Percentiles rank a stretch among this genome's conserved stretches.
phyloP scores from a whole-genome alignment of 2,113 vertebrate species.

The Anoplopoma fimbria region DNA sequence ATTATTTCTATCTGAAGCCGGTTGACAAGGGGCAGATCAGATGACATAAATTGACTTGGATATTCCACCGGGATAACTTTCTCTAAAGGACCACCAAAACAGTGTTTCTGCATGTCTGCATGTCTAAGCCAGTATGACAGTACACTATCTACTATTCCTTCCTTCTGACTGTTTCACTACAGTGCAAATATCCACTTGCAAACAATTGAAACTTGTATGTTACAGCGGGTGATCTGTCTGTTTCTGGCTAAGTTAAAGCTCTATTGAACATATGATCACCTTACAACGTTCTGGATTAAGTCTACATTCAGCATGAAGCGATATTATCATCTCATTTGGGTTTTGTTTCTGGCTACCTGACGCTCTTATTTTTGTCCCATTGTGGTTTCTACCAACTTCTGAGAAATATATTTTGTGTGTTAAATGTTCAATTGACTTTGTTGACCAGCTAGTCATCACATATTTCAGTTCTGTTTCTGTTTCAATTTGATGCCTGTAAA shows the following conservation, averaged over 20 bases:
- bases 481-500: not conserved
- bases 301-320: not conserved
- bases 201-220: not conserved
- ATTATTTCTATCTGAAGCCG: constrained; percentile 3
- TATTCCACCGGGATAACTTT: not conserved
- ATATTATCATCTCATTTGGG: not conserved
- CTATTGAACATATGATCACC: no score
- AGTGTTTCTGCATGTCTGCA: not conserved
- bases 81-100: not conserved
- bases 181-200: not conserved
- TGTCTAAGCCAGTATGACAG: not conserved
- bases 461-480: not conserved
- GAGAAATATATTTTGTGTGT: not conserved
- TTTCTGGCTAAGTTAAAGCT: no score
- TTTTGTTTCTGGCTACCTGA: not conserved
- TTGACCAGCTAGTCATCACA: no score
- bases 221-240: not conserved
- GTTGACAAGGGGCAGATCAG: not conserved
- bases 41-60: not conserved
- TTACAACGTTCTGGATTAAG: no score
- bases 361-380: not conserved
- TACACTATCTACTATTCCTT: not conserved
- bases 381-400: not conserved
- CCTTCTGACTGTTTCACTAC: not conserved
- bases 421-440: not conserved